A percentile compares a stretch with the other conserved stretches of the same genome.
Conservation (phyloP, 1,140 invertebrate species). For the Dryas iulia region DNA sequence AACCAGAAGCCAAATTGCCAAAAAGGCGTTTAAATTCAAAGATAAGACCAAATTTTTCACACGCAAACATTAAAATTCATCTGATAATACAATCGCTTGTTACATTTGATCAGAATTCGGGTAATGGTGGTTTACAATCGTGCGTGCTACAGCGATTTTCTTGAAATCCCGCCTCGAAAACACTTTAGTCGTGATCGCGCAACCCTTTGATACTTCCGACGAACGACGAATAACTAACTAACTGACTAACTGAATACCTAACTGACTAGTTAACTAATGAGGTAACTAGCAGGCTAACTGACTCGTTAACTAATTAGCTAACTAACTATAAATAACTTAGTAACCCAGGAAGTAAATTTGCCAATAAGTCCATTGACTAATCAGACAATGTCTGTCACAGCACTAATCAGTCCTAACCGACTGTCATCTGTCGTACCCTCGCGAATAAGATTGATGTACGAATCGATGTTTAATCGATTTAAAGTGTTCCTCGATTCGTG, state of each 20-base stretch:
- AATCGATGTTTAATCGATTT: conserved; percentile 29
- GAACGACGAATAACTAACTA: conserved; percentile 17
- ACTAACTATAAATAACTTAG: conserved; percentile 59
- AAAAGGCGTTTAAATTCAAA: not conserved
- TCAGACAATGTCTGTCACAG: conserved; percentile 51
- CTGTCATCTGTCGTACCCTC: conserved; percentile 38
- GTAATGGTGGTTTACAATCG: conserved; percentile 49
- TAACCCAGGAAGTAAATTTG: conserved; percentile 54
- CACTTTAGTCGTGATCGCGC: conserved; percentile 61
- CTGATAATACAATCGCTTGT: conserved; percentile 11
- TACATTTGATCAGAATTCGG: conserved; percentile 31
- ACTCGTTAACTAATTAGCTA: too few species aligned
- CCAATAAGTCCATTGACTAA: conserved; percentile 47
- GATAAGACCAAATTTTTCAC: too few species aligned
- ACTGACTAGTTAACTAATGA: too few species aligned
- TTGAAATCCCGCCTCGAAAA: conserved; percentile 59
- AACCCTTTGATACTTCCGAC: conserved; percentile 64
- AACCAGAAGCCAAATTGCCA: not conserved
- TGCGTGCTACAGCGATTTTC: conserved; percentile 62
- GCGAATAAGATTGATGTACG: conserved; percentile 35
- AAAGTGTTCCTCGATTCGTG: not conserved
- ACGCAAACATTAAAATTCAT: not conserved
- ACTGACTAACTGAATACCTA: too few species aligned
- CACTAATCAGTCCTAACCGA: conserved; percentile 45
- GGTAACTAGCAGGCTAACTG: too few species aligned